These are phyloP conservation scores for Chiridota heheva DNA, from an alignment of 35 echinoderm and acorn worm genomes.

Conservation along the genomic window DNA sequence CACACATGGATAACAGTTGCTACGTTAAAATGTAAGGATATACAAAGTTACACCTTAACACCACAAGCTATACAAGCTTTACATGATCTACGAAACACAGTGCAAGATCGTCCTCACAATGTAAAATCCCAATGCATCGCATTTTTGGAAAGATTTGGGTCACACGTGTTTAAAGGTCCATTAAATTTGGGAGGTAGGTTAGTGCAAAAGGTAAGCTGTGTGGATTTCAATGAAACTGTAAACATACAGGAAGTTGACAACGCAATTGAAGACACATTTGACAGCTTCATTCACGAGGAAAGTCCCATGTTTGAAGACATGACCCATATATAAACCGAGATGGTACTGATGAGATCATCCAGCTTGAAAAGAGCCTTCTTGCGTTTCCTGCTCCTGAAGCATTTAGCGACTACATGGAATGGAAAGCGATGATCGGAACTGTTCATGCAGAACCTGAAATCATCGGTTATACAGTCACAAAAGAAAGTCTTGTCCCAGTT, in stretches of 20 bases:
- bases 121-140: no score
- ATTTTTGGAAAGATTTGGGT: constrained; percentile 27
- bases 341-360: not conserved
- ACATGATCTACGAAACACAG: no score
- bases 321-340: not conserved
- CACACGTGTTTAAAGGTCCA: not conserved
- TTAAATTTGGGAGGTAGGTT: not conserved
- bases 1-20: no score
- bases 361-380: not conserved
- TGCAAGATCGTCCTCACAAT: no score
- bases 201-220: not conserved
- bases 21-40: no score
- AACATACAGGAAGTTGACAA: not conserved
- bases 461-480: no score
- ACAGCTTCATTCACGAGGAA: not conserved
- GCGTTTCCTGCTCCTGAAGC: not conserved
- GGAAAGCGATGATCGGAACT: no score
- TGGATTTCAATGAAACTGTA: not conserved
- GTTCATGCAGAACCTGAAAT: no score
- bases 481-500: no score
- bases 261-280: constrained; percentile 7
- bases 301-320: not conserved
- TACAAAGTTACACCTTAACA: no score
- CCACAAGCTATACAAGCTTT: no score
- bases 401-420: no score